phyloP scores from a whole-genome alignment of 2,113 vertebrate genomes.

The Mirounga angustirostris region DNA sequence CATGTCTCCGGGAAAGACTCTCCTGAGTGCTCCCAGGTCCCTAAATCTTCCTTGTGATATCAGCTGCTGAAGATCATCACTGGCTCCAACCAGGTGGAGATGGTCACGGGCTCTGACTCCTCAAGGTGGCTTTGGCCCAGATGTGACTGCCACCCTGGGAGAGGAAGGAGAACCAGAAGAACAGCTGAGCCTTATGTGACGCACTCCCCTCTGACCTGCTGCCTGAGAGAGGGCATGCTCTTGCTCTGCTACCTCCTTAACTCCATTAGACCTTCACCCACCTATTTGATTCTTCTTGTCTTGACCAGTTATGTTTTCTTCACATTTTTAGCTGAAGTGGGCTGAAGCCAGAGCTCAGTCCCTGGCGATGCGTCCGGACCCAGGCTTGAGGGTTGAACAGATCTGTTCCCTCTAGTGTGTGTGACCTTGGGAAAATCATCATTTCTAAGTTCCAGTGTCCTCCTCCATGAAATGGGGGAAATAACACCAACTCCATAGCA shows the following conservation, averaged over 20 bases:
- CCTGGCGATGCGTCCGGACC: background rate
- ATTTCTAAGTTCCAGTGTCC: constrained; percentile 42
- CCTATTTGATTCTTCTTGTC: constrained; percentile 32
- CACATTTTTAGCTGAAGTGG: background rate
- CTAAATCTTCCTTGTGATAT: background rate
- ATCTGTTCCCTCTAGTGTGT: background rate
- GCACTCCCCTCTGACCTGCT: background rate
- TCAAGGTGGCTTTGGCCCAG: background rate
- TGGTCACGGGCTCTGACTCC: background rate
- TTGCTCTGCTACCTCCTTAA: background rate
- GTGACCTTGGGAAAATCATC: background rate
- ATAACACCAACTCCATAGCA: background rate
- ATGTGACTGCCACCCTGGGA: background rate
- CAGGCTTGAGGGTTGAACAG: background rate
- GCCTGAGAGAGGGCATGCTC: background rate
- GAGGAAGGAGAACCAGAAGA: background rate
- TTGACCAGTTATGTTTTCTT: background rate
- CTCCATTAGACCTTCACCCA: background rate
- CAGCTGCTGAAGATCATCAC: background rate
- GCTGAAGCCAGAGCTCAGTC: background rate
- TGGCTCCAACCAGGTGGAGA: background rate
- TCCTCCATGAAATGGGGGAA: background rate
- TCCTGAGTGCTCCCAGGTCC: background rate
- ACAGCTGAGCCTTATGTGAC: background rate
- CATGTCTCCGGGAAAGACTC: constrained; percentile 68